Evolutionary conservation across 2,113 vertebrate genomes (phyloP).

Genomic region (Sula dactylatra): DNA sequence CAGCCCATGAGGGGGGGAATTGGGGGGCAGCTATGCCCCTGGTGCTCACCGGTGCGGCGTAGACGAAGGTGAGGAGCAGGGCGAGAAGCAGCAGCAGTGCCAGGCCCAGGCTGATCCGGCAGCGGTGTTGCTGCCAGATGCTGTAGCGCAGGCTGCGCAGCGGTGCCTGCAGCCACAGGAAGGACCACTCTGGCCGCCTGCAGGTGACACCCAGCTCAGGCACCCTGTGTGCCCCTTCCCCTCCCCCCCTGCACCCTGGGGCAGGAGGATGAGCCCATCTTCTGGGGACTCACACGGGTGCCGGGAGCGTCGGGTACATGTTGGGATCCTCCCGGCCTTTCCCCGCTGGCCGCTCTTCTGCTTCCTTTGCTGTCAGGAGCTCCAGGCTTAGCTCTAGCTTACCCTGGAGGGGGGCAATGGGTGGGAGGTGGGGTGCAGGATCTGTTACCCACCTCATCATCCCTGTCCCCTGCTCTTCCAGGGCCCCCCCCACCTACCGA

Average conservation of each 20-base stretch:
- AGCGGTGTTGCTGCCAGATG: constrained; percentile 54
- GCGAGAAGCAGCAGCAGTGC: not conserved
- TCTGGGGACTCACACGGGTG: constrained; percentile 50
- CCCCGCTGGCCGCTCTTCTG: constrained; percentile 57
- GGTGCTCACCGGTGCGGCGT: constrained; percentile 60
- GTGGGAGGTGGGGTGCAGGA: not conserved
- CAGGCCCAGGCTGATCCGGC: not conserved
- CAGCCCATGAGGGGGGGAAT: fast-evolving
- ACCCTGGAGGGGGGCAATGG: not conserved
- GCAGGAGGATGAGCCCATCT: fast-evolving
- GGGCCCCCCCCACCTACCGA: constrained; percentile 24
- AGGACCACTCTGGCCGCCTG: constrained; percentile 36
- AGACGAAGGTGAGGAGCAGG: constrained; percentile 53
- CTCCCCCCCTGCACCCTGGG: not conserved
- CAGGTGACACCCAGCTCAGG: not conserved
- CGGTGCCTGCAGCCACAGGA: constrained; percentile 57
- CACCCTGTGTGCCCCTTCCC: too few relatives aligned
- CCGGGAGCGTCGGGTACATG: constrained; percentile 57
- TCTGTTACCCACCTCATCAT: too few relatives aligned
- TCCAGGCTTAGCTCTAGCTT: constrained; percentile 75
- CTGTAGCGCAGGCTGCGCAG: not conserved
- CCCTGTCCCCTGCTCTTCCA: too few relatives aligned
- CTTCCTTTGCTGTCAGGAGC: constrained; percentile 58
- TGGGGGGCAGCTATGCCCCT: fast-evolving
- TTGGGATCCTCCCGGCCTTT: constrained; percentile 71